A percentile compares a stretch with the other conserved stretches of the same genome.
Conservation (phyloP, 2,797 vertebrate species). For the Siniperca obscura region DNA sequence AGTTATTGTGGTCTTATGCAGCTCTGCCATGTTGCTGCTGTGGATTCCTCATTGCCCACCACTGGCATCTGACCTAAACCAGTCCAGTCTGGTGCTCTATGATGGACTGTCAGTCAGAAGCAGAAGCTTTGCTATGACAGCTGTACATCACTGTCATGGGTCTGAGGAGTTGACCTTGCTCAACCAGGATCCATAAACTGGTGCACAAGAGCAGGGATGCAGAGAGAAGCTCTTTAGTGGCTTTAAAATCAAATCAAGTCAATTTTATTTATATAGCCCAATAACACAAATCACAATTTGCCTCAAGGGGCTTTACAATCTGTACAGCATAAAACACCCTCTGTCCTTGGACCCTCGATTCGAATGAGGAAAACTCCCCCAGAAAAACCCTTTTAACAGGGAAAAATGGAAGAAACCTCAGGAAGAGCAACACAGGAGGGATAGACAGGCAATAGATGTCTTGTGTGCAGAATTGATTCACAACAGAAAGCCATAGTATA, state of each 20-base stretch:
- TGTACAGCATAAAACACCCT: no score
- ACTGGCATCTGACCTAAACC: conserved; percentile 47
- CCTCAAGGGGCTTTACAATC: no score
- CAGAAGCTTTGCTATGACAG: conserved; percentile 50
- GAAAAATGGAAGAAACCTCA: no score
- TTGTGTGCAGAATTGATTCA: no score
- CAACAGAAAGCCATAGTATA: no score
- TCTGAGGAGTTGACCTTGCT: conserved; percentile 38
- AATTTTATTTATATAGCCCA: no score
- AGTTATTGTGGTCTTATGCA: conserved; percentile 5
- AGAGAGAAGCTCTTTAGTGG: conserved; percentile 35
- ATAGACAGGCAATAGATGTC: no score
- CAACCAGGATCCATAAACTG: conserved; percentile 8
- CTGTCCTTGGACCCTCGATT: no score
- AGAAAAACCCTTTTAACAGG: no score
- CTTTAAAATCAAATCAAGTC: conserved; percentile 26
- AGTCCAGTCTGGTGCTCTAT: conserved; percentile 9
- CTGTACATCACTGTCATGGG: conserved; percentile 46
- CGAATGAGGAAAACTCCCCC: no score
- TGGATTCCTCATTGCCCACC: not conserved
- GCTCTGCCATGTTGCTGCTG: conserved; percentile 12
- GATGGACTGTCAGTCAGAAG: conserved; percentile 40
- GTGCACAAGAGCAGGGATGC: not conserved
- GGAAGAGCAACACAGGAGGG: no score
- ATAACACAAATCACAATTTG: no score